Evolutionary conservation across 30 jellyfish, hydroid and myxozoan genomes (phyloP), one percentile per base, ranked within the genome.

Genomic region (Hydractinia symbiolongicarpus): DNA sequence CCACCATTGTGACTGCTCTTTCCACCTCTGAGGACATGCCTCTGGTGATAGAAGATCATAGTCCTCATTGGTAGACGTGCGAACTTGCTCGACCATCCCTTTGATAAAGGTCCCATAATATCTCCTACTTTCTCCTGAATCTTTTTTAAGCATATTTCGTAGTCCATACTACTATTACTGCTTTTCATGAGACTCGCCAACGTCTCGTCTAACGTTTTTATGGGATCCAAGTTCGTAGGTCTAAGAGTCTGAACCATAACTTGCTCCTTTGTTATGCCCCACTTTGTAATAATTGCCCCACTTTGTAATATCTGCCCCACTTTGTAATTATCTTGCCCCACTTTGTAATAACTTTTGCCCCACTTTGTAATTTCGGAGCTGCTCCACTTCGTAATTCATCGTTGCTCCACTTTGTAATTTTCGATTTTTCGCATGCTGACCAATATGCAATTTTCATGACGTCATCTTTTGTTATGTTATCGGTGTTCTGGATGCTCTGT

Each of bases 121-220:
- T 64, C 74, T 44, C 74, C 74, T 13, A 64, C 74, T 6, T 64
- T 64, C 74, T 64, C 74, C 40, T 64, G 74, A 6, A 64, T 64
- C 17, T 64, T 64, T 2, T 64, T 64, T 1, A 64, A 13, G 7
- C 52, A 6, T 64, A 2, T 7, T 64, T 64, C 74, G 7, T 6
- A 7, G 9, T 64, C 74, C 9, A 64, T 7, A 64, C 17, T 0
- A 7, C 40, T 7, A 51, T 64, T 6, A 13, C 4, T 6, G 9
- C 40, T 64, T 6, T 64, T 64, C 9, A 64, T 13, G 8, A 64
- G 7, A 13, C 40, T 64, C 74, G 17, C 69, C 3, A 3, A 11
- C 19, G 74, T n/a, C 19, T 64, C 74, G 6, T 64, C 74, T 13
- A 64, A 64, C 9, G 17, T 0, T 51, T 64, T 64, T 0, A 64